Conservation (phyloP, 1,140 invertebrate genomes). For the Solenopsis invicta region DNA sequence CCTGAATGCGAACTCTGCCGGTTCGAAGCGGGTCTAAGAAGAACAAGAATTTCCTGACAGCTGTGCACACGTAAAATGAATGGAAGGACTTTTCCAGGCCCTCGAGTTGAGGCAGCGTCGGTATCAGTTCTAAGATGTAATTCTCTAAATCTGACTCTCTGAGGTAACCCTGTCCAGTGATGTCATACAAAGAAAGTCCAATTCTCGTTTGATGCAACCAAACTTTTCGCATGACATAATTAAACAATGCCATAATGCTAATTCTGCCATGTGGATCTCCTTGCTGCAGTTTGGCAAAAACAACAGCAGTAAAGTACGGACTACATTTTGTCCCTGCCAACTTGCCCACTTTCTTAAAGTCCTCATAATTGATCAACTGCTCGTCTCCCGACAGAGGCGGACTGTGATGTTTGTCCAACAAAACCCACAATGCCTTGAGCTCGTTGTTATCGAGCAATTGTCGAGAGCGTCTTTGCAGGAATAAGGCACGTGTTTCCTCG, state of each 20-base stretch:
- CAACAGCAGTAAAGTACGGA: constrained; percentile 93
- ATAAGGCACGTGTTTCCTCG: constrained; percentile 94
- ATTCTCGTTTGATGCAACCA: constrained; percentile 98
- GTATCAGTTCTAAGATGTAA: constrained; percentile 97
- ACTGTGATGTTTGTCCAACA: constrained; percentile 94
- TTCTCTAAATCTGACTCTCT: constrained; percentile 97
- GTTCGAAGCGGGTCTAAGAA: constrained; percentile 96
- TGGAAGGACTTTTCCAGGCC: constrained; percentile 97
- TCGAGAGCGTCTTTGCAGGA: constrained; percentile 94
- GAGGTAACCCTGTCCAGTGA: constrained; percentile 96
- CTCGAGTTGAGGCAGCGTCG: constrained; percentile 95
- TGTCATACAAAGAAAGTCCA: constrained; percentile 97
- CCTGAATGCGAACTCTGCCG: constrained; percentile 95
- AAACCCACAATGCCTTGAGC: constrained; percentile 93
- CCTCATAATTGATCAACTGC: constrained; percentile 94
- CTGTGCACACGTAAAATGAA: constrained; percentile 98
- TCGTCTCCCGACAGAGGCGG: constrained; percentile 91
- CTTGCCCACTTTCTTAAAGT: constrained; percentile 92
- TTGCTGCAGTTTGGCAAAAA: constrained; percentile 95
- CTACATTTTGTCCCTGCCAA: constrained; percentile 89
- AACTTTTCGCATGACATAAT: constrained; percentile 98
- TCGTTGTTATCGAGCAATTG: constrained; percentile 95
- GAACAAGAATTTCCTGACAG: constrained; percentile 98
- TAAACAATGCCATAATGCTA: constrained; percentile 95
- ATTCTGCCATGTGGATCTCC: constrained; percentile 94